Evolutionary conservation across 2,797 vertebrate species (phyloP).

Genomic region (Erethizon dorsatum): DNA sequence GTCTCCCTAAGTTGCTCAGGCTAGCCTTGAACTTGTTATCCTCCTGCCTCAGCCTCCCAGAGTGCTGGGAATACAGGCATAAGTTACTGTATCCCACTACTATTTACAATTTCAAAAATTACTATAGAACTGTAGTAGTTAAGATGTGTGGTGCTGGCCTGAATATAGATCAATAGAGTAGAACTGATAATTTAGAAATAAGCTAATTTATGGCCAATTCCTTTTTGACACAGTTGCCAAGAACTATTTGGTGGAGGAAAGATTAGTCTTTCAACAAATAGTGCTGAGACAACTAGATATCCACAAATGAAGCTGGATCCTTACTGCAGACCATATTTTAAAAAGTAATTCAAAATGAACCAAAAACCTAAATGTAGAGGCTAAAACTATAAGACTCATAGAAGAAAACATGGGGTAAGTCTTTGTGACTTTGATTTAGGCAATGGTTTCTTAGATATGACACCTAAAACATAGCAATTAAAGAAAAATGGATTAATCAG

Average conservation of each 20-base stretch:
- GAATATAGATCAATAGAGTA: not conserved
- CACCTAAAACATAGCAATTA: not conserved
- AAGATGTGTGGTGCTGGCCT: not conserved
- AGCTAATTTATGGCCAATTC: not conserved
- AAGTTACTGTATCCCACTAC: not conserved
- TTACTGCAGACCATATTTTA: not conserved
- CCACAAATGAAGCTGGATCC: not conserved
- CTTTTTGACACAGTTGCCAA: not conserved
- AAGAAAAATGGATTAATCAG: not conserved
- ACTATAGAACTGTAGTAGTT: not conserved
- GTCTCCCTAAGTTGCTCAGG: not conserved
- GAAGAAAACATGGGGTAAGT: not conserved
- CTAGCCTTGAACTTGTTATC: not conserved
- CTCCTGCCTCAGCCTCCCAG: not conserved
- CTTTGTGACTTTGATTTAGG: not conserved
- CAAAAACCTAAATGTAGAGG: not conserved
- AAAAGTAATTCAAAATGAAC: not conserved
- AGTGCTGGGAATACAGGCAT: not conserved
- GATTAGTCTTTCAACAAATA: not conserved
- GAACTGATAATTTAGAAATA: not conserved
- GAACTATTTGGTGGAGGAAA: not conserved
- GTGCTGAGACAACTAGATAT: not conserved
- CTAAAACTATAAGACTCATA: not conserved
- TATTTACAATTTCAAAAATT: conserved; percentile 8
- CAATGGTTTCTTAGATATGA: not conserved